Evolutionary conservation across 1,140 invertebrate species (phyloP), one percentile per base, ranked within the genome.

Genomic region (Tetramorium parvispinum): DNA sequence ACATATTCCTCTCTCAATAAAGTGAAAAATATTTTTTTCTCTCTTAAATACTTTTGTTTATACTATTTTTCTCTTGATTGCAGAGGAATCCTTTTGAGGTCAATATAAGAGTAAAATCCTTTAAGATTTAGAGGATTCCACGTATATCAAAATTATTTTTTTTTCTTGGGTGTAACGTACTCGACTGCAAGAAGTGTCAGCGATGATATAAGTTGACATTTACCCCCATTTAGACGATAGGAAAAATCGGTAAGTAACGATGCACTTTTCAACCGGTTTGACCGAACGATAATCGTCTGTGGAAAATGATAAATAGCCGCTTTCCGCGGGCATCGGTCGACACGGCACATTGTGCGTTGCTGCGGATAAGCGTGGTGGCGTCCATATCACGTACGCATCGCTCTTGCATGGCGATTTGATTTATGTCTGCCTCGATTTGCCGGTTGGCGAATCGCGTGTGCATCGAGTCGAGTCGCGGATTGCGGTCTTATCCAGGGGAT

Each of bases 181-280:
- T 66, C 27, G 27, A 76, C 2, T 40, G 27, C 24, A n/a, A 32
- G 8, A 65, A 51, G 24, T 70, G 21, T 57, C 32, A 49, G 43
- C 32, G 40, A 66, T 68, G 46, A 70, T 13, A 70, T 82, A 82
- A 71, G 37, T 57, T 81, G 78, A 71, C 65, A 81, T 81, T 81
- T 81, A 68, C n/a, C 7, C 77, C n/a, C 10, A n/a, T 51, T 68
- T 37, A n/a, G 27, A 37, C 5, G 27, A 71, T 24, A 57, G 37
- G 37, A 32, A 37, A n/a, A 71, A 82, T 53, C 46, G n/a, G 27
- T 78, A 76, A 7, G 57, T 78, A 79, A 82, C 3, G 61, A 40
- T 51, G 53, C n/a, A 51, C 18, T 37, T 68, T 55, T 68, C 61
- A 79, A 37, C 13, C n/a, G 27, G 18, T 57, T 32, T 40, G 16